Percentiles rank a stretch among this genome's conserved stretches.
Conservation (phyloP, 2,113 vertebrate species). For the Poecilia latipinna region DNA sequence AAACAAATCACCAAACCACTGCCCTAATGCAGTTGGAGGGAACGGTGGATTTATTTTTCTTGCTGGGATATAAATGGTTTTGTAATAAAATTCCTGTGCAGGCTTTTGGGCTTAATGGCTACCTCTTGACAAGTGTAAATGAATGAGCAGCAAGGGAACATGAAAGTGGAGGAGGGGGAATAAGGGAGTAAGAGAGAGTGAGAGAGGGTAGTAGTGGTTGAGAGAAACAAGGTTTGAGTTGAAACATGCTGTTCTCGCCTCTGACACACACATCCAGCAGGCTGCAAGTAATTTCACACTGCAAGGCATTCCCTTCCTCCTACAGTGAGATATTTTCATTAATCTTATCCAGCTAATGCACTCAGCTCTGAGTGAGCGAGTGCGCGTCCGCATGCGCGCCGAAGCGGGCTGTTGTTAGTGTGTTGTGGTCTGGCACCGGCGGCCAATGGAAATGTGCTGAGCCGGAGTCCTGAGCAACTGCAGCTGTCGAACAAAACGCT, state of each 20-base stretch:
- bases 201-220: slow-evolving; percentile 29
- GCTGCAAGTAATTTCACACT: slow-evolving; percentile 56
- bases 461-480: slow-evolving; percentile 63
- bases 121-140: slow-evolving; percentile 96
- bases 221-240: slow-evolving; percentile 89
- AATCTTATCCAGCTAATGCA: slow-evolving; percentile 62
- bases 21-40: slow-evolving; percentile 94
- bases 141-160: slow-evolving; percentile 77
- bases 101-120: slow-evolving; percentile 91
- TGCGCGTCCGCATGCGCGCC: slow-evolving; percentile 34
- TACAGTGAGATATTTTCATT: slow-evolving; percentile 64
- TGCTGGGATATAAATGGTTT: slow-evolving; percentile 98
- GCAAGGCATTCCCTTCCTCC: slow-evolving; percentile 51
- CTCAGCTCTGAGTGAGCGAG: slow-evolving; percentile 31
- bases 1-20: slow-evolving; percentile 85
- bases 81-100: slow-evolving; percentile 93
- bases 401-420: slow-evolving; percentile 46
- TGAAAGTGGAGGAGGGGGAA: slow-evolving; percentile 27
- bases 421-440: slow-evolving; percentile 68
- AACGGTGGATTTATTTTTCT: slow-evolving; percentile 97
- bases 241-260: slow-evolving; percentile 87
- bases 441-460: slow-evolving; percentile 72
- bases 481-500: slow-evolving; percentile 62
- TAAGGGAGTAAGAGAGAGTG: neutral
- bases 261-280: slow-evolving; percentile 44